Evolutionary conservation across 2,113 vertebrate genomes (phyloP).

Genomic region (Platycercus adscitus): DNA sequence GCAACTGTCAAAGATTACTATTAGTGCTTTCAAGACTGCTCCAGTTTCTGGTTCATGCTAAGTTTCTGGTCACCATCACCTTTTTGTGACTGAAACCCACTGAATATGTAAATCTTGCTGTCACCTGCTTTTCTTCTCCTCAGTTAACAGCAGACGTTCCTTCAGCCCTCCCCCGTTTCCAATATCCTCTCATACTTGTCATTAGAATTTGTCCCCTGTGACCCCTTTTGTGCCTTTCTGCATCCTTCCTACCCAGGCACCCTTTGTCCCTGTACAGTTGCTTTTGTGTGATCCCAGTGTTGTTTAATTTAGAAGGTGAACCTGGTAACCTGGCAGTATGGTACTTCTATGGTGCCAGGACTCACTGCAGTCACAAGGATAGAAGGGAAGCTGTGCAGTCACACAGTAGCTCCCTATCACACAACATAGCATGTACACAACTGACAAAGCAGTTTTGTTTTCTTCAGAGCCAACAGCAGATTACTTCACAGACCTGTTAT

Average conservation of each 20-base stretch:
- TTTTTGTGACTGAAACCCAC: neutral
- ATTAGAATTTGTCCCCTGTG: conserved; percentile 17
- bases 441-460: neutral
- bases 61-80: neutral
- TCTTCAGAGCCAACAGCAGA: neutral
- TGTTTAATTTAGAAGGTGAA: conserved; percentile 30
- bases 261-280: neutral
- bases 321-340: neutral
- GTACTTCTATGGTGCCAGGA: neutral
- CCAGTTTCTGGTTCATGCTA: neutral
- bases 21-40: neutral
- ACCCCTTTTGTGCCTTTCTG: conserved; percentile 1
- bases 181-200: neutral
- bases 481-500: neutral
- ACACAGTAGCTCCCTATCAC: neutral
- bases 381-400: neutral
- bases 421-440: neutral
- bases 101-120: neutral
- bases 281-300: neutral
- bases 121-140: neutral
- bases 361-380: neutral
- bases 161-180: neutral
- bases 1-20: conserved; percentile 2
- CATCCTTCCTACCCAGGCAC: neutral
- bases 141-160: neutral